Base-by-base conservation (phyloP, 2,888 invertebrate species). In the Pantelozetes paolii region DNA sequence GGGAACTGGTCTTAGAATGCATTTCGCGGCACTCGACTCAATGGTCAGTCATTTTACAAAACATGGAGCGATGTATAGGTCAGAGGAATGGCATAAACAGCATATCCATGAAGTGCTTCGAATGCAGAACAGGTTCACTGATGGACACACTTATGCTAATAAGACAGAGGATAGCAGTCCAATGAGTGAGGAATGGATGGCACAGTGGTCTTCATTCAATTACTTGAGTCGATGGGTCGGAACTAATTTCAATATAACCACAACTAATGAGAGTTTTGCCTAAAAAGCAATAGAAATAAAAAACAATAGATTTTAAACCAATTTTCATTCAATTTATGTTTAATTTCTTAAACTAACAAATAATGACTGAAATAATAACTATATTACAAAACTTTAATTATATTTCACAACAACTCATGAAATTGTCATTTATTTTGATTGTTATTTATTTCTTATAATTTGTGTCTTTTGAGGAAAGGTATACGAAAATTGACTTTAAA, bases 11-110 rank as follows among this genome's bases (percentile, higher is more conserved):
- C 18, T 20, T 59, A 18, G 59, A 8, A 59, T 59, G 59, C 59
- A 59, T 28, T 59, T 59, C 59, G 59, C 59, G 23, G 59, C 59
- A 59, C 59, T 59, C 59, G 59, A 59, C 23, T 59, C 59, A 15
- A 59, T 59, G 59, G 28, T 59, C 26, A 59, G 26, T 59, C 28
- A 26, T 9, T 59, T 59, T 20, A 59, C 59, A 15, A 59, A 59
- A 59, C 8, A 59, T 13, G 59, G 59, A 59, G 20, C 23, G 15
- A 59, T 26, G 28, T 59, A 59, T 11, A 26, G 18, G 15, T 59
- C 59, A 59, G 59, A 59, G 18, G 59, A 59, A 13, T 59, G 59
- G 59, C 59, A 59, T 3, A 59, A 59, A 59, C 59, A 28, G 30
- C 59, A 59, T 20, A 30, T 59, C 13, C 5, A 18, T 18, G 23